phyloP scores from a whole-genome alignment of 2,113 vertebrate genomes.

The Phoxinus phoxinus region DNA sequence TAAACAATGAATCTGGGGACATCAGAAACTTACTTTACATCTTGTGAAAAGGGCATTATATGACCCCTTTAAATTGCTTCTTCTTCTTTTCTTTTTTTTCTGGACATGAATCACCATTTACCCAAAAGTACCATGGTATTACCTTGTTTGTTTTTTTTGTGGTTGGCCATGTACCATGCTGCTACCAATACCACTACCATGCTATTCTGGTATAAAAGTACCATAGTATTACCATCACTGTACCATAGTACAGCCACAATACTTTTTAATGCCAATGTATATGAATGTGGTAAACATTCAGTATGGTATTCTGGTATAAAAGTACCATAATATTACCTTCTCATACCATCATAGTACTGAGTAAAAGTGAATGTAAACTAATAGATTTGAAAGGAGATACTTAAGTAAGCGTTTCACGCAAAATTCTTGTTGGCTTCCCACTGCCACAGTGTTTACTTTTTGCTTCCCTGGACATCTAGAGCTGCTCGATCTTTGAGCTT shows the following conservation, averaged over 20 bases:
- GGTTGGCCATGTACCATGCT: too few relatives aligned
- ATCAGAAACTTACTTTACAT: too few relatives aligned
- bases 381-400: background rate
- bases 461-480: background rate
- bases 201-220: background rate
- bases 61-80: too few relatives aligned
- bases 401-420: background rate
- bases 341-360: background rate
- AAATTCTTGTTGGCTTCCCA: background rate
- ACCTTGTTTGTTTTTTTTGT: too few relatives aligned
- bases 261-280: background rate
- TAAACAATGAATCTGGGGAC: too few relatives aligned
- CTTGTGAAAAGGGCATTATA: too few relatives aligned
- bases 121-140: background rate
- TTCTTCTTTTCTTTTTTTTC: too few relatives aligned
- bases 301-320: slow-evolving; percentile 1
- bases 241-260: background rate
- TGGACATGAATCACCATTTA: too few relatives aligned
- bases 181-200: background rate
- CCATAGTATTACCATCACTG: background rate
- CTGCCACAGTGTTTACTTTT: background rate
- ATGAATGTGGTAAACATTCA: background rate
- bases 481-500: slow-evolving; percentile 15
- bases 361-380: background rate
- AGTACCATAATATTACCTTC: background rate